Conservation (phyloP, 2,888 invertebrate genomes). For the Folsomia manolachei region DNA sequence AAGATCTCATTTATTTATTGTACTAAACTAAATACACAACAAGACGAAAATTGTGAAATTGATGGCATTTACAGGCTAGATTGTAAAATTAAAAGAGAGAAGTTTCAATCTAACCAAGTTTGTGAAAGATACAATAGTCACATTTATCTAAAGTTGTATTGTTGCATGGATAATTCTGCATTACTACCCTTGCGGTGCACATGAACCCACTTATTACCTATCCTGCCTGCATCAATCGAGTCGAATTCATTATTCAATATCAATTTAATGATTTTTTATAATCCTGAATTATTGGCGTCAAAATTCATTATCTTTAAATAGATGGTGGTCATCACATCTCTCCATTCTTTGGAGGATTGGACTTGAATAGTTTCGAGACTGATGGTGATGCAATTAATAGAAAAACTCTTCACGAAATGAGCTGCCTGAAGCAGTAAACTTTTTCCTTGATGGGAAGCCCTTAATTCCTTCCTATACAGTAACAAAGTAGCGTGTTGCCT, state of each 20-base stretch:
- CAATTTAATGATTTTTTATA: constrained; percentile 17
- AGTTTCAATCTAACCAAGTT: background rate
- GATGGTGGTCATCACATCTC: background rate
- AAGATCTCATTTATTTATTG: background rate
- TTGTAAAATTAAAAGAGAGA: background rate
- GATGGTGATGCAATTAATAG: background rate
- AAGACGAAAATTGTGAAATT: background rate
- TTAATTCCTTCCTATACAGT: too few species aligned
- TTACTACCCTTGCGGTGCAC: background rate
- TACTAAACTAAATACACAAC: too few species aligned
- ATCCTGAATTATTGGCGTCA: constrained; percentile 19
- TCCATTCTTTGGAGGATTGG: background rate
- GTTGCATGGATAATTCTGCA: background rate
- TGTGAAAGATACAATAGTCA: background rate
- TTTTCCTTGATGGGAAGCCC: too few species aligned
- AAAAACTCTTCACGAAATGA: background rate
- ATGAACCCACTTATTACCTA: too few species aligned
- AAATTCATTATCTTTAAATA: constrained; percentile 20
- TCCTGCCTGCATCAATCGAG: background rate
- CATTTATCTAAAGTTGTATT: background rate
- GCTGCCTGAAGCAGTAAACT: background rate
- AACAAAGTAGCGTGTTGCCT: too few species aligned
- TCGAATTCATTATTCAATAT: constrained; percentile 13
- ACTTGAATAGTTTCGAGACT: background rate
- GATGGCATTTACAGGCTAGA: background rate